Percentiles rank a stretch among this genome's conserved stretches.
These are phyloP conservation scores for Gibbula magus DNA, from an alignment of 2,888 invertebrate species.

Conservation along the genomic window DNA sequence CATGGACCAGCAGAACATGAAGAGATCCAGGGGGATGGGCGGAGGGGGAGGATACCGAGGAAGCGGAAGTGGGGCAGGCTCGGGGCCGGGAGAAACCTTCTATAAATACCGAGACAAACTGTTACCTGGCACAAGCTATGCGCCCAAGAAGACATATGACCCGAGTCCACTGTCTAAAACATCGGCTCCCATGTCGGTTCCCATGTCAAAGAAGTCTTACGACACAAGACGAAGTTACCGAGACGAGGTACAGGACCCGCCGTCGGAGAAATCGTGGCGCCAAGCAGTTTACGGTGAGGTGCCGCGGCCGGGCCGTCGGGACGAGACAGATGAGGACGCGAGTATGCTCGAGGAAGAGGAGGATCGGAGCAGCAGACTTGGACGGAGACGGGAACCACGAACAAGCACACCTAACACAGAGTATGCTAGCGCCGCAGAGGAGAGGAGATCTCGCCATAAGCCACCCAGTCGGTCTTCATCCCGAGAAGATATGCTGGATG, in stretches of 20 bases:
- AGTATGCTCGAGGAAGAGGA: constrained; percentile 49
- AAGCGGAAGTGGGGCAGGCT: constrained; percentile 38
- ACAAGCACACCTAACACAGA: constrained; percentile 61
- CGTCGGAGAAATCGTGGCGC: constrained; percentile 63
- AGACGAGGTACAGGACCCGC: constrained; percentile 57
- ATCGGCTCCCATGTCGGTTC: constrained; percentile 37
- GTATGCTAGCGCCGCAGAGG: constrained; percentile 40
- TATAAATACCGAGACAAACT: constrained; percentile 62
- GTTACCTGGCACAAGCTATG: constrained; percentile 39
- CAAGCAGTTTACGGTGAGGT: constrained; percentile 65
- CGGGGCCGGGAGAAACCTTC: constrained; percentile 51
- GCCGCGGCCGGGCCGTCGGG: constrained; percentile 32
- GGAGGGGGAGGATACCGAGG: constrained; percentile 25
- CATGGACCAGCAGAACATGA: constrained; percentile 47
- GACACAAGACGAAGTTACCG: constrained; percentile 42
- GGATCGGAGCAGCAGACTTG: constrained; percentile 44
- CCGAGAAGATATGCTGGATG: constrained; percentile 64
- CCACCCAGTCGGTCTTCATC: constrained; percentile 60
- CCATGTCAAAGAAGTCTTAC: constrained; percentile 28
- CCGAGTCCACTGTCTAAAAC: constrained; percentile 22
- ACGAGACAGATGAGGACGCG: constrained; percentile 29
- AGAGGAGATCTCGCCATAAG: constrained; percentile 45
- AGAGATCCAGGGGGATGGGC: constrained; percentile 26
- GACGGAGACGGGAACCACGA: constrained; percentile 48
- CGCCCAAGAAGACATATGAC: constrained; percentile 12